Percentiles rank a stretch among this genome's conserved stretches.
Evolutionary conservation across 1,140 invertebrate genomes (phyloP).

Genomic region (Temnothorax longispinosus): DNA sequence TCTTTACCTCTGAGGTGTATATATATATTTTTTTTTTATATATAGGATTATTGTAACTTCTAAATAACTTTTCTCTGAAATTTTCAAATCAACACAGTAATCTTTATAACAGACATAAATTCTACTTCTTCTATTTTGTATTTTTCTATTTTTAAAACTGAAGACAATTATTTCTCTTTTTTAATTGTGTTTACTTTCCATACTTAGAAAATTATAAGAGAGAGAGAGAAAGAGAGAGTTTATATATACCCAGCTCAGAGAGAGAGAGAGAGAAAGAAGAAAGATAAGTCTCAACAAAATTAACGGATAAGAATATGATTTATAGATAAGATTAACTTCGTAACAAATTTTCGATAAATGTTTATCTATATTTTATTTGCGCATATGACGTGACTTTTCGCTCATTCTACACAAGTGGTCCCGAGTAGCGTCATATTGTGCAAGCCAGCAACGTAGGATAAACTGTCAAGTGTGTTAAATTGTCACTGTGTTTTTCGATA

Average conservation of each 20-base stretch:
- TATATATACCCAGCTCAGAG: not conserved
- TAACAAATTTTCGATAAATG: not conserved
- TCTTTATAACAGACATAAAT: not conserved
- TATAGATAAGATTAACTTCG: slow-evolving; percentile 10
- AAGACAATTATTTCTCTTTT: not conserved
- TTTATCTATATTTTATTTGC: not conserved
- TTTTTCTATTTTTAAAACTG: not conserved
- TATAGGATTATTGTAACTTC: no score
- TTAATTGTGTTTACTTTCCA: not conserved
- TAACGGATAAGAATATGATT: not conserved
- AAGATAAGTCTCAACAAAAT: not conserved
- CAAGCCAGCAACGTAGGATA: not conserved
- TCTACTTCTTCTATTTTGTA: not conserved
- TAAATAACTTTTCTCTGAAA: no score
- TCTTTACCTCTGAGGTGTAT: no score
- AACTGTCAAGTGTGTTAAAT: not conserved
- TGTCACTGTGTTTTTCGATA: not conserved
- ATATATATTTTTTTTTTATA: no score
- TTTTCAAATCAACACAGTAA: not conserved
- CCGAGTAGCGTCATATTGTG: slow-evolving; percentile 16
- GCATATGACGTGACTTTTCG: not conserved
- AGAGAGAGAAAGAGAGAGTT: no score
- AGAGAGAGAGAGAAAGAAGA: not conserved
- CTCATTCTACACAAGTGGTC: not conserved
- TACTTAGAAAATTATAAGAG: no score